Evolutionary conservation across 2,113 vertebrate species (phyloP).

Genomic region (Anolis sagrei): DNA sequence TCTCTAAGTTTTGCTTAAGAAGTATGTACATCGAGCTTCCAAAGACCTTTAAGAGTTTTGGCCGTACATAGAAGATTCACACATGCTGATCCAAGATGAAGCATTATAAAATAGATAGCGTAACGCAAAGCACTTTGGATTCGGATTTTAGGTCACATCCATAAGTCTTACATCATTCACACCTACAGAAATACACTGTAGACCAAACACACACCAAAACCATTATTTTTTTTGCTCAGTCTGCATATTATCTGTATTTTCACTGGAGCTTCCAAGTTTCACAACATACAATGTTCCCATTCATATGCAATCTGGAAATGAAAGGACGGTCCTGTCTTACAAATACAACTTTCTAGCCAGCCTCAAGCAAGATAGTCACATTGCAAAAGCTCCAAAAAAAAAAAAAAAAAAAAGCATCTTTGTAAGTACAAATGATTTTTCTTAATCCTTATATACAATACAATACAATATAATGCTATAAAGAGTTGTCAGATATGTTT

Average conservation of each 20-base stretch:
- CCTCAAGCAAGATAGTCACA: slow-evolving; percentile 44
- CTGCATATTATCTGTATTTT: slow-evolving; percentile 22
- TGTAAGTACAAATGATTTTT: neutral
- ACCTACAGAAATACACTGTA: neutral
- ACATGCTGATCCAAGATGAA: neutral
- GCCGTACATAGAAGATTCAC: neutral
- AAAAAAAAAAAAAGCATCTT: neutral
- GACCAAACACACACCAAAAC: slow-evolving; percentile 33
- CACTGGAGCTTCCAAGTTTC: slow-evolving; percentile 8
- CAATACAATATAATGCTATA: no score
- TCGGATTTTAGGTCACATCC: neutral
- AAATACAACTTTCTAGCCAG: neutral
- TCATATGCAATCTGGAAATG: slow-evolving; percentile 30
- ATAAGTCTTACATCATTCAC: neutral
- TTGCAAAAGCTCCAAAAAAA: neutral
- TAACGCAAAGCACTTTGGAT: neutral
- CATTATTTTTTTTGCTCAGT: neutral
- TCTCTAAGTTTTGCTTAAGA: neutral
- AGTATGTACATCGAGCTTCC: neutral
- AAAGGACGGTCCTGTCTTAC: slow-evolving; percentile 17
- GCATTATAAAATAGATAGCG: neutral
- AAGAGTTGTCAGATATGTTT: neutral
- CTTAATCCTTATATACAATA: neutral
- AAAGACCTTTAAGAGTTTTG: neutral
- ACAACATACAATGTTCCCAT: slow-evolving; percentile 21